These are phyloP conservation scores for Corvus hawaiiensis DNA, from an alignment of 2,113 vertebrate species.

Conservation along the genomic window DNA sequence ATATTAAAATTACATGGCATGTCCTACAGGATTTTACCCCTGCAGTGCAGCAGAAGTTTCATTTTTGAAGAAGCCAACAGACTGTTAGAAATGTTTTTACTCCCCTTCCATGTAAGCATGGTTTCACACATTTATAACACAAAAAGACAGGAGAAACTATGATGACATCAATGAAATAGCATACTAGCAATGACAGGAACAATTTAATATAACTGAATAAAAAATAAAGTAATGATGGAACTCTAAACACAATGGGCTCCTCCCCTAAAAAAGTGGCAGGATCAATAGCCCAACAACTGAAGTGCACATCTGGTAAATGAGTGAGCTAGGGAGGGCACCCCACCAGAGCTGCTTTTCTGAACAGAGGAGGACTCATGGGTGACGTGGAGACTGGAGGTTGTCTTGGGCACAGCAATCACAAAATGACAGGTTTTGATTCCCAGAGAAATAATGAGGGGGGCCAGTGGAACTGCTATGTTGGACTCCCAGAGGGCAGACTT, in stretches of 20 bases:
- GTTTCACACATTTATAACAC: neutral
- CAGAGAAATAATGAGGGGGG: fast-evolving
- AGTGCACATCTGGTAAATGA: neutral
- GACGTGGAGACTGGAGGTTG: neutral
- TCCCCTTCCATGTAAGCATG: neutral
- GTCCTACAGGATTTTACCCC: neutral
- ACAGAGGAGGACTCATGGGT: neutral
- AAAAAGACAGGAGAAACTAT: neutral
- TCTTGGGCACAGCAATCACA: neutral
- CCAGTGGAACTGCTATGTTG: fast-evolving
- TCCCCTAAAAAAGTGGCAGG: neutral
- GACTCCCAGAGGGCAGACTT: neutral
- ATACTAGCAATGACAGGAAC: neutral
- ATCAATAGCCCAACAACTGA: neutral
- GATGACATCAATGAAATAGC: neutral
- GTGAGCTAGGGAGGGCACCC: neutral
- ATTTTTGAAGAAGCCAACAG: neutral
- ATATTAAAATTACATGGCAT: neutral
- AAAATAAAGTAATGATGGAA: neutral
- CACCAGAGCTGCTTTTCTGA: neutral
- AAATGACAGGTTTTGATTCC: neutral
- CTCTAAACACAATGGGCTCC: neutral
- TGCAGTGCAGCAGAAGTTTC: neutral
- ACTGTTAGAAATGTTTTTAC: neutral
- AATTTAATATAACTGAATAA: neutral